Percentiles rank a stretch among this genome's conserved stretches.
These are phyloP conservation scores for Harpalus rubripes DNA, from an alignment of 2,888 invertebrate species.

Conservation along the genomic window DNA sequence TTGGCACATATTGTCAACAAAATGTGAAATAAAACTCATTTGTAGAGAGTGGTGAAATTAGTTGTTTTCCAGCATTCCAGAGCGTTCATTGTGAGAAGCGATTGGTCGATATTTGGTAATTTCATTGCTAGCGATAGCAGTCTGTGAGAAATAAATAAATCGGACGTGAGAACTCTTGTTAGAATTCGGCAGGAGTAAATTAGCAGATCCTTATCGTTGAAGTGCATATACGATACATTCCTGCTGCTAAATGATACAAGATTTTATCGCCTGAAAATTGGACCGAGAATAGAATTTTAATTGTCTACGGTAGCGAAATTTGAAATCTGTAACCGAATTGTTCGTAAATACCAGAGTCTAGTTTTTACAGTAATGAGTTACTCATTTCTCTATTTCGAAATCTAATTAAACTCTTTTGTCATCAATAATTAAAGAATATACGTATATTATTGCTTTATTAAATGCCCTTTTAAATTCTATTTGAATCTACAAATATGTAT, in stretches of 20 bases:
- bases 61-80: conserved; percentile 40
- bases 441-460: too few relatives aligned
- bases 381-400: too few relatives aligned
- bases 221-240: conserved; percentile 43
- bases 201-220: conserved; percentile 44
- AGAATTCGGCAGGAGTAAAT: conserved; percentile 43
- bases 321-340: neutral
- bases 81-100: conserved; percentile 29
- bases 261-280: conserved; percentile 36
- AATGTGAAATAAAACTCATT: neutral
- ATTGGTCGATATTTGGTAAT: conserved; percentile 45
- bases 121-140: conserved; percentile 20
- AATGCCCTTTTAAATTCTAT: too few relatives aligned
- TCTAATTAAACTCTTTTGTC: too few relatives aligned
- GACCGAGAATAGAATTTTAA: conserved; percentile 40
- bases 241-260: conserved; percentile 16
- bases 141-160: conserved; percentile 49
- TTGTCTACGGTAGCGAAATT: neutral
- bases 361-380: too few relatives aligned
- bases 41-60: neutral
- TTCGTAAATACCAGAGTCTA: neutral
- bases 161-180: conserved; percentile 47
- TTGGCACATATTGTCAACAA: neutral
- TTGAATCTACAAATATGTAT: too few relatives aligned
- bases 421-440: too few relatives aligned